Conservation (phyloP, 2,797 vertebrate genomes). For the Serranus cabrilla region DNA sequence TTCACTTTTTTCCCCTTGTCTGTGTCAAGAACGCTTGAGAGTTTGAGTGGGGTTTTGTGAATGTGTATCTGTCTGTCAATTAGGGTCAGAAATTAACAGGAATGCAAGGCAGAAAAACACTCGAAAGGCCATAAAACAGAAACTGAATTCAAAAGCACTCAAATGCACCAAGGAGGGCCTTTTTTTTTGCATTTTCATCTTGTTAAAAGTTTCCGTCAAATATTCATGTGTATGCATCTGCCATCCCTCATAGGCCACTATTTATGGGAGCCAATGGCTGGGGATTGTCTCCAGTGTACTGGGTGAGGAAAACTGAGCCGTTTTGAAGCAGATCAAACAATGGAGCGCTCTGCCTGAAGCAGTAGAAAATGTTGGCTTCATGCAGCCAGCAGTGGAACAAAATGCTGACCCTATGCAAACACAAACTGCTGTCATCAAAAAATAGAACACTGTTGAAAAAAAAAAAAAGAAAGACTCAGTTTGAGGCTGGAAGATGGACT, state of each 20-base stretch:
- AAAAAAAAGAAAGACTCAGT: conserved; percentile 4
- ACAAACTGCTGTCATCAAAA: conserved; percentile 62
- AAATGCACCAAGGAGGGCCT: background rate
- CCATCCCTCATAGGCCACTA: background rate
- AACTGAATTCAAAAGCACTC: background rate
- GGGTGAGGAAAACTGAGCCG: conserved; percentile 22
- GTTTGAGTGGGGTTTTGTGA: conserved; percentile 26
- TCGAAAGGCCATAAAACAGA: conserved; percentile 12
- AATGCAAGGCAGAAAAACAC: background rate
- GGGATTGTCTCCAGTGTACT: conserved; percentile 30
- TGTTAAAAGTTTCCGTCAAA: conserved; percentile 15
- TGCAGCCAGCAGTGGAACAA: conserved; percentile 49
- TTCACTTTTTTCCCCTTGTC: conserved; percentile 14
- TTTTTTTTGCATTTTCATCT: background rate
- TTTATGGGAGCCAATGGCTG: conserved; percentile 4
- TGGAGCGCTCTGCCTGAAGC: conserved; percentile 38
- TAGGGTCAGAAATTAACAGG: conserved; percentile 12
- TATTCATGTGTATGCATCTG: conserved; percentile 11
- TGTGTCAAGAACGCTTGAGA: conserved; percentile 30
- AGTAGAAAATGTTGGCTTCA: conserved; percentile 40
- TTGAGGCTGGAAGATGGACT: conserved; percentile 21
- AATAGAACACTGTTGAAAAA: conserved; percentile 34
- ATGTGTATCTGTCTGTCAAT: background rate
- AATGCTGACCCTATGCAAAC: conserved; percentile 66
- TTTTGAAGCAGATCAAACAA: conserved; percentile 50